These are phyloP conservation scores for Abscondita cerata DNA, from an alignment of 2,888 invertebrate genomes.

Conservation along the genomic window DNA sequence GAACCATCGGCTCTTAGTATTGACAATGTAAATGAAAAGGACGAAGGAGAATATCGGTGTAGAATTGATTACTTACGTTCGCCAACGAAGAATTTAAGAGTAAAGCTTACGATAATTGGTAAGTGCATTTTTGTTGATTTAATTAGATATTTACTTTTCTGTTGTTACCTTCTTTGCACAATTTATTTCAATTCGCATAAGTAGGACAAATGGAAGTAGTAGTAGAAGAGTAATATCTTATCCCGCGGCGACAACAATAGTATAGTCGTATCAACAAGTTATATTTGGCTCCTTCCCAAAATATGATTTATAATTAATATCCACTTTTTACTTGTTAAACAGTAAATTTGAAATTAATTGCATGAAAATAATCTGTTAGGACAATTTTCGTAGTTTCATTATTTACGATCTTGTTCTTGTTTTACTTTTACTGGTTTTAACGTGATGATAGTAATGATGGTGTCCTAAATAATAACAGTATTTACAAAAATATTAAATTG, in stretches of 20 bases:
- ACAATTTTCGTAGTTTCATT: too few species aligned
- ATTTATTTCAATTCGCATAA: constrained; percentile 16
- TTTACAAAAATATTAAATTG: too few species aligned
- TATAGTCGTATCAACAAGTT: constrained; percentile 48
- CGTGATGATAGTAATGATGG: too few species aligned
- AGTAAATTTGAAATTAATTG: constrained; percentile 6
- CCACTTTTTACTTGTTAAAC: constrained; percentile 8
- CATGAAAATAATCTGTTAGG: too few species aligned
- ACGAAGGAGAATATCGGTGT: constrained; percentile 81
- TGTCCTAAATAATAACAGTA: too few species aligned
- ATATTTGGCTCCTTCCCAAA: constrained; percentile 37
- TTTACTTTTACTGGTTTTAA: too few species aligned
- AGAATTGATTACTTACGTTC: constrained; percentile 83
- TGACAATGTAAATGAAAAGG: constrained; percentile 68
- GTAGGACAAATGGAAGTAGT: constrained; percentile 41
- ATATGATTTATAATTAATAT: constrained; percentile 32
- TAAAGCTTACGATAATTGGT: constrained; percentile 79
- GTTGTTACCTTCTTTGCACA: neutral
- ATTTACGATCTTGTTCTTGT: too few species aligned
- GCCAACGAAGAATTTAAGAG: constrained; percentile 78
- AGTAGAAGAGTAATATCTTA: constrained; percentile 22
- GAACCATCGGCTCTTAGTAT: constrained; percentile 74
- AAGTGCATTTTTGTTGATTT: constrained; percentile 53
- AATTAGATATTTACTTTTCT: neutral
- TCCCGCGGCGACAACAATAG: constrained; percentile 35